Base-by-base conservation (phyloP, 2,797 vertebrate species). In the Clarias fuscus region DNA sequence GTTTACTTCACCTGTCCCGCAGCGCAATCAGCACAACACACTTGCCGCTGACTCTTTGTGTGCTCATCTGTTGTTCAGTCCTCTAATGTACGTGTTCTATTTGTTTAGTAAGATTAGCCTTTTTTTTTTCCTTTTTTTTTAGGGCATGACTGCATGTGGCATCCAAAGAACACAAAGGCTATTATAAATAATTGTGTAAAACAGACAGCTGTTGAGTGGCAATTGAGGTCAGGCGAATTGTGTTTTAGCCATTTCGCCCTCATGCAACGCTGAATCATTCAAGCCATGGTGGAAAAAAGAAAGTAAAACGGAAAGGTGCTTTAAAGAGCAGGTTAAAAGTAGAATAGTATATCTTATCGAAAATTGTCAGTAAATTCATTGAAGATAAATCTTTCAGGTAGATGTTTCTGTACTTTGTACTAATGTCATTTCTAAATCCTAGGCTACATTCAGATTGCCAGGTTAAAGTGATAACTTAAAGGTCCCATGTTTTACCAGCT, bases 1-100 rank as follows among this genome's bases (percentile, higher is more conserved):
- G 86, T 90, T 91, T 89, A 58, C 88, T 87, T 89, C 82, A 90
- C 87, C 87, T 87, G 84, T 65, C 33, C 56, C 22, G 82, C 68
- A 67, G 78, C 86, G 58, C 72, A 85, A 58, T 5, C 40, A 22
- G 56, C 37, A 53, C 85, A 53, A 72, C 24, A 37, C 37, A 58
- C 20, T 72, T 40, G 67, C 76, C n/a, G 37, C 82, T 68, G 27
- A 11, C 22, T 43, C 37, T 81, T 37, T 84, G 75, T 86, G 71
- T 76, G 77, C 37, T 82, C 77, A 48, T 84, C 77, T 86, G 82
- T 30, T 78, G 83, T 79, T 82, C 73, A 17, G 7, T 82, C 71
- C 71, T 85, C 67, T 75, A 43, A 84, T 67, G 78, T 88, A 85
- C 65, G 30, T 62, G 62, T 58, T 79, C 61, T 85, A 61, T 84